These are phyloP conservation scores for Pogonocichla stellata DNA, from an alignment of 2,113 vertebrate genomes.

Conservation along the genomic window DNA sequence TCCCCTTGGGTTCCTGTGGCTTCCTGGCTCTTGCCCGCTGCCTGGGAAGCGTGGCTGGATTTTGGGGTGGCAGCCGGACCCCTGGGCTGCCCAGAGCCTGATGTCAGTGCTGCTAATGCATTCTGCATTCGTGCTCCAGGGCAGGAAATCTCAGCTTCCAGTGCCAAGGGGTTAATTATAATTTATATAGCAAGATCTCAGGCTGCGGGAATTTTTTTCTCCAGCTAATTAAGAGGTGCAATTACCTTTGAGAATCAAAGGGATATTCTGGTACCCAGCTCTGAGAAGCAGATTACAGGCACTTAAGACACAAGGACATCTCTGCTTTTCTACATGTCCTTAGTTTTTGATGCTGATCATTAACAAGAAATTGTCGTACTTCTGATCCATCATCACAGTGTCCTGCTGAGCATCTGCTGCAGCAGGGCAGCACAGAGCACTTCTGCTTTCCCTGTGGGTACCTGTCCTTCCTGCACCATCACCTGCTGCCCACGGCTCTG, in stretches of 20 bases:
- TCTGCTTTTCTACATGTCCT: neutral
- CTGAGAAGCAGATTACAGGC: neutral
- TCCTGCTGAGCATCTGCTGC: neutral
- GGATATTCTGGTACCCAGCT: slow-evolving; percentile 28
- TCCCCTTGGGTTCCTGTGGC: neutral
- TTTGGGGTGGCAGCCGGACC: neutral
- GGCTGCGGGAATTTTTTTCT: neutral
- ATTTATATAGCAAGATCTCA: slow-evolving; percentile 60
- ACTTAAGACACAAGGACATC: neutral
- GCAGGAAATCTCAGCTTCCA: slow-evolving; percentile 68
- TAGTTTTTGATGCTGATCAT: neutral
- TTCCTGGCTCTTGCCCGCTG: neutral
- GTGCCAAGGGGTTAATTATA: slow-evolving; percentile 64
- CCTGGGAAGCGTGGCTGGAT: neutral
- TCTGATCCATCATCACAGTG: neutral
- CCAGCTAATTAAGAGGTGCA: slow-evolving; percentile 54
- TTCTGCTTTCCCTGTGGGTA: neutral
- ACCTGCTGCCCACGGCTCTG: neutral
- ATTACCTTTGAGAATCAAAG: slow-evolving; percentile 60
- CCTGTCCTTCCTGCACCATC: neutral
- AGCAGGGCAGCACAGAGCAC: neutral
- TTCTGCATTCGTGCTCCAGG: slow-evolving; percentile 50
- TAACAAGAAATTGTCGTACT: neutral
- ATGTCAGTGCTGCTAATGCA: slow-evolving; percentile 51
- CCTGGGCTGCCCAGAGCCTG: neutral